Conservation (phyloP, 2,797 vertebrate species). For the Xenentodon cancila region DNA sequence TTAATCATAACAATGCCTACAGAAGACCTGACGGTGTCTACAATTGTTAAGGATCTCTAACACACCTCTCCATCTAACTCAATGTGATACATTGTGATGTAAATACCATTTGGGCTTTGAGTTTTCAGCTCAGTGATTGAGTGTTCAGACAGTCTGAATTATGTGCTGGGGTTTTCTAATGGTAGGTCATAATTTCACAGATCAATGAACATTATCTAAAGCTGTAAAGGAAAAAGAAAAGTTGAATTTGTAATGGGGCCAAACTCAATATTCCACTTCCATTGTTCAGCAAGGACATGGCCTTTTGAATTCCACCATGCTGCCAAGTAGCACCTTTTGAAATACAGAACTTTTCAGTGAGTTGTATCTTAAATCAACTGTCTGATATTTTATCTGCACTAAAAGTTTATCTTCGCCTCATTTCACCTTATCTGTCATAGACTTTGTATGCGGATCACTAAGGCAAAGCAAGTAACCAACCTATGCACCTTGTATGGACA, state of each 20-base stretch:
- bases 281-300: conserved; percentile 75
- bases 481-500: no score
- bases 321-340: conserved; percentile 48
- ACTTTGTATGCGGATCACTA: not conserved
- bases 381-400: conserved; percentile 41
- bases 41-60: conserved; percentile 68
- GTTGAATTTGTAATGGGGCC: conserved; percentile 74
- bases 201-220: conserved; percentile 82
- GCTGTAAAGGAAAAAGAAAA: conserved; percentile 58
- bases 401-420: conserved; percentile 12
- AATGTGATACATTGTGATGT: conserved; percentile 71
- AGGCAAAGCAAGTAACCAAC: not conserved
- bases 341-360: conserved; percentile 32
- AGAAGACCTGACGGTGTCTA: conserved; percentile 48
- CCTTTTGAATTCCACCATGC: conserved; percentile 49
- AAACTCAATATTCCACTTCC: conserved; percentile 78
- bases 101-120: conserved; percentile 65
- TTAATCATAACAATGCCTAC: conserved; percentile 61
- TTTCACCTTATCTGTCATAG: conserved; percentile 20
- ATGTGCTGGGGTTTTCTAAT: conserved; percentile 74
- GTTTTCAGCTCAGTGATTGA: conserved; percentile 73
- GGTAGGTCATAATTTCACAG: conserved; percentile 83
- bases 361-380: conserved; percentile 33
- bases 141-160: conserved; percentile 73
- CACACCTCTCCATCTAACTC: conserved; percentile 69